Evolutionary conservation across 2,113 vertebrate genomes (phyloP), one percentile per base, ranked within the genome.

Genomic region (Pseudopipra pipra): DNA sequence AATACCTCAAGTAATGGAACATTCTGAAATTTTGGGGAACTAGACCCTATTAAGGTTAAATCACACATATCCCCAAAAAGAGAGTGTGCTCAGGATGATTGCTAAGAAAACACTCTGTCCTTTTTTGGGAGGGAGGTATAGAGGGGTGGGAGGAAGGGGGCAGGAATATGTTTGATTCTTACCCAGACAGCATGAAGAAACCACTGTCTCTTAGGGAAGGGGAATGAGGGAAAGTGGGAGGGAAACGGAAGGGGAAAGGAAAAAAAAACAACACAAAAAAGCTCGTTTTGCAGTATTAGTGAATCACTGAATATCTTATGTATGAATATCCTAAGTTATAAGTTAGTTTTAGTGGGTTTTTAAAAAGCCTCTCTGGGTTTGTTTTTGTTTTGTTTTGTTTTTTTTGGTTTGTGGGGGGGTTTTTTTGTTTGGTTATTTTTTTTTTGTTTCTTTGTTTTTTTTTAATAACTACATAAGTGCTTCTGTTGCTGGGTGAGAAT

Each of bases 401-500:
- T 22, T 14, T 24, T 49, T 39, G 39, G 11, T 39, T 39, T 39
- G 39, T 39, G 39, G 39, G 39, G 39, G 39, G 20, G 23, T 5
- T 4, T 9, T 33, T 72, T 41, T 71, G 8, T 19, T 54, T 6
- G 7, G 37, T 37, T 19, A 18, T 8, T 56, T n/a, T 13, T n/a
- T 58, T 23, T 23, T 24, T 49, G 24, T 25, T 49, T 18, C 28
- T 55, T 61, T 80, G 19, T 72, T 81, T 46, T 12, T 49, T 59
- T 62, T 73, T 96, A 91, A 88, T 97, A 97, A 98, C 97, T 98
- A 95, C 95, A 47, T 97, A 97, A 97, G 93, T 97, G 96, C 97
- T 98, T 98, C 97, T 98, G 96, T 98, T 98, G 96, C 97, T 98
- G 98, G 98, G 97, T 97, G 97, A 98, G 95, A 98, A 96, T 96